phyloP scores from a whole-genome alignment of 2,888 invertebrate species.

The Drosophila pegasa region DNA sequence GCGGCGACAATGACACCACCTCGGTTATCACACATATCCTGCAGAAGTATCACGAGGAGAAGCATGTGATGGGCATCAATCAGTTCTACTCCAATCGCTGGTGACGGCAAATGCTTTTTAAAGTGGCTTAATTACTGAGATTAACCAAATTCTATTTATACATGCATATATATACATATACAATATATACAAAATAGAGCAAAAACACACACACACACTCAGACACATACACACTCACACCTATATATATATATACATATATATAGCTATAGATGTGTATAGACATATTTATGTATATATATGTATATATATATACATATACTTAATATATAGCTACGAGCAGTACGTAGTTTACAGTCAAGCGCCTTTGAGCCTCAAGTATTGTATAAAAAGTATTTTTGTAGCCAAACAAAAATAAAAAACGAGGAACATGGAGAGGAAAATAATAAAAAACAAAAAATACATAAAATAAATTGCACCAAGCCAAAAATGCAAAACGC shows the following conservation, averaged over 20 bases:
- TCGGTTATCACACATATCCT: constrained; percentile 89
- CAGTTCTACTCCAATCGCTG: constrained; percentile 84
- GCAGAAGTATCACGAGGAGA: constrained; percentile 88
- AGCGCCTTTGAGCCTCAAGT: constrained; percentile 54
- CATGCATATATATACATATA: constrained; percentile 28
- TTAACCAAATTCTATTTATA: constrained; percentile 75
- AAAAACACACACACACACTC: constrained; percentile 21
- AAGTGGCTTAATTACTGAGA: constrained; percentile 70
- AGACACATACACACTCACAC: constrained; percentile 20
- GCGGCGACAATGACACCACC: constrained; percentile 89
- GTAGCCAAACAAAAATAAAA: constrained; percentile 51
- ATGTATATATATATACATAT: constrained; percentile 24
- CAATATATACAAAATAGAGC: constrained; percentile 24
- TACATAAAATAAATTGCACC: constrained; percentile 51
- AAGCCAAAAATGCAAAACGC: constrained; percentile 70
- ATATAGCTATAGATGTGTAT: too few relatives aligned
- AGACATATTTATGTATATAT: constrained; percentile 22
- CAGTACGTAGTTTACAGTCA: constrained; percentile 48
- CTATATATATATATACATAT: constrained; percentile 30
- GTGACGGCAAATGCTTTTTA: constrained; percentile 53
- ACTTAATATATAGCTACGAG: constrained; percentile 29
- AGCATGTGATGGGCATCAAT: constrained; percentile 87
- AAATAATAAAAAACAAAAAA: constrained; percentile 8
- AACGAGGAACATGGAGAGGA: background rate
- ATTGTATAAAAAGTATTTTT: constrained; percentile 65